Evolutionary conservation across 2,888 invertebrate genomes (phyloP).

Genomic region (Campoletis raptor): DNA sequence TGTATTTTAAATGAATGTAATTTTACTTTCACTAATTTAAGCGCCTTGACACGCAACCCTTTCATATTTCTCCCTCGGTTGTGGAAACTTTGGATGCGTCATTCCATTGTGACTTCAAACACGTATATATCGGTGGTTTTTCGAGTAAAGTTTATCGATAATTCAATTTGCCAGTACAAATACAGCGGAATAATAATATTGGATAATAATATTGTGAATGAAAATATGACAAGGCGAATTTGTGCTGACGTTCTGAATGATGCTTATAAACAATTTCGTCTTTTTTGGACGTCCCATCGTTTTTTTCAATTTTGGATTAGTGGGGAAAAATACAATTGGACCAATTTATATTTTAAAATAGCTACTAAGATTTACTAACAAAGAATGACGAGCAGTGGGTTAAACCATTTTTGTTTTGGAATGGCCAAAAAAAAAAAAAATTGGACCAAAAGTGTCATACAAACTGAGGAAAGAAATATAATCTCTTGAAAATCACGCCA

Average conservation of each 20-base stretch:
- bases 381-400: no score
- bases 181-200: constrained; percentile 32
- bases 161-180: constrained; percentile 47
- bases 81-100: constrained; percentile 53
- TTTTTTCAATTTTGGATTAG: background rate
- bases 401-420: no score
- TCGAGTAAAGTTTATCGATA: constrained; percentile 48
- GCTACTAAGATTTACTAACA: no score
- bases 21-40: constrained; percentile 34
- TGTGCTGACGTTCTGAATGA: background rate
- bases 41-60: constrained; percentile 47
- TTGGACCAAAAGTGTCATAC: no score
- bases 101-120: constrained; percentile 10
- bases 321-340: background rate
- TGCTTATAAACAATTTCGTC: background rate
- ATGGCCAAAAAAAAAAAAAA: background rate
- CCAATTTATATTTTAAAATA: no score
- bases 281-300: background rate
- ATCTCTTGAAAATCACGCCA: no score
- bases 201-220: background rate
- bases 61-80: constrained; percentile 53
- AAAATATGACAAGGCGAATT: background rate
- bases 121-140: constrained; percentile 14
- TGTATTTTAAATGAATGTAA: constrained; percentile 14
- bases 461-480: no score